Conservation (phyloP, 2,797 vertebrate species). For the Eidolon dupreanum region DNA sequence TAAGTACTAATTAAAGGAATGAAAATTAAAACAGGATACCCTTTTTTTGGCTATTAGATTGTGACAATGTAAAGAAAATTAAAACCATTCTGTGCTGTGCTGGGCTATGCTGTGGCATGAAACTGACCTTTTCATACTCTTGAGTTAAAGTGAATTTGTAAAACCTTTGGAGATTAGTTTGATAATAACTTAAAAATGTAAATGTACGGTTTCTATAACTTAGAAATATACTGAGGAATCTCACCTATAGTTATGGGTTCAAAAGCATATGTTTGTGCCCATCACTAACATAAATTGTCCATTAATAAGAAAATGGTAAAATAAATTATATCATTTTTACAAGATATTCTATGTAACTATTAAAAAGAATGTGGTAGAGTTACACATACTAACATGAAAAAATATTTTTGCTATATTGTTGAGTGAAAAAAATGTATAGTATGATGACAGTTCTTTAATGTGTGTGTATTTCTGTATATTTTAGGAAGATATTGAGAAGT, state of each 20-base stretch:
- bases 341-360: not conserved
- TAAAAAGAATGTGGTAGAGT: not conserved
- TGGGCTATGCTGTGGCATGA: not conserved
- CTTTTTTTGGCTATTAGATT: not conserved
- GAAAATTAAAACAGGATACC: not conserved
- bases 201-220: not conserved
- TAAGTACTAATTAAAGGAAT: constrained; percentile 34
- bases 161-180: constrained; percentile 41
- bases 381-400: not conserved
- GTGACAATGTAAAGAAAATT: constrained; percentile 8
- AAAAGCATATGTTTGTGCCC: not conserved
- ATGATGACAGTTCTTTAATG: not conserved
- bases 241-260: not conserved
- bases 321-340: not conserved
- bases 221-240: constrained; percentile 42
- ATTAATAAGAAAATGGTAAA: constrained; percentile 33
- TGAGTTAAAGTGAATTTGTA: constrained; percentile 16
- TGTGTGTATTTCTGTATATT: not conserved
- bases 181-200: constrained; percentile 26
- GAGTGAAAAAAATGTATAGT: not conserved
- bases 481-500: constrained; percentile 13
- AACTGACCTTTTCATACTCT: not conserved
- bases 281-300: not conserved
- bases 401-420: not conserved
- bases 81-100: not conserved